Conservation (phyloP, 2,888 invertebrate species). For the Hirudinaria manillensis region DNA sequence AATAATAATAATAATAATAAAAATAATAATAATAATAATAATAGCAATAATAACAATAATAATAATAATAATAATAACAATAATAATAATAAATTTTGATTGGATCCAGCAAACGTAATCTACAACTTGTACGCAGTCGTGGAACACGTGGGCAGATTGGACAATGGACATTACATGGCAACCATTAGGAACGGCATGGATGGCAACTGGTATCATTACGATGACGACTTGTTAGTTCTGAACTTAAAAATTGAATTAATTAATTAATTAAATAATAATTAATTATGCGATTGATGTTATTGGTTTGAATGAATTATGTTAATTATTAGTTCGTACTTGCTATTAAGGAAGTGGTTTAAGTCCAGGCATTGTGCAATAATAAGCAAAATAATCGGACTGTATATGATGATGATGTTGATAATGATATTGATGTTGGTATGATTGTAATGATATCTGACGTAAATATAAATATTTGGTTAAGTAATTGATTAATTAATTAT, state of each 20-base stretch:
- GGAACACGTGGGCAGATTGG: neutral
- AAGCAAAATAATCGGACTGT: no score
- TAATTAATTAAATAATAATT: neutral
- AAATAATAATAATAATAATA: neutral
- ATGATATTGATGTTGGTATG: no score
- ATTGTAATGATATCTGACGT: neutral
- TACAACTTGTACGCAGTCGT: slow-evolving; percentile 30
- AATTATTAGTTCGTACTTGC: no score
- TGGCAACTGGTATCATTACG: slow-evolving; percentile 13
- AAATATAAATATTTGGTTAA: neutral
- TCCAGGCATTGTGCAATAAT: neutral
- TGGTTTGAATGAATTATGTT: no score
- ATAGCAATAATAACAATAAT: neutral
- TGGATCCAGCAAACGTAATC: neutral
- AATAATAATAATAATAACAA: neutral
- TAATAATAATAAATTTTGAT: neutral
- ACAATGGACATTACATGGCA: slow-evolving; percentile 23
- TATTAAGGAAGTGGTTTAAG: neutral
- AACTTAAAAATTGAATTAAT: neutral
- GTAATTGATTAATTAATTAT: neutral
- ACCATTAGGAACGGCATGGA: neutral
- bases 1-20: neutral
- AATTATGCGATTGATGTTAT: neutral
- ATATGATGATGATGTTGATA: no score
- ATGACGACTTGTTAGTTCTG: slow-evolving; percentile 21